Evolutionary conservation across 2,113 vertebrate species (phyloP), one percentile per base, ranked within the genome.

Genomic region (Rhinoderma darwinii): DNA sequence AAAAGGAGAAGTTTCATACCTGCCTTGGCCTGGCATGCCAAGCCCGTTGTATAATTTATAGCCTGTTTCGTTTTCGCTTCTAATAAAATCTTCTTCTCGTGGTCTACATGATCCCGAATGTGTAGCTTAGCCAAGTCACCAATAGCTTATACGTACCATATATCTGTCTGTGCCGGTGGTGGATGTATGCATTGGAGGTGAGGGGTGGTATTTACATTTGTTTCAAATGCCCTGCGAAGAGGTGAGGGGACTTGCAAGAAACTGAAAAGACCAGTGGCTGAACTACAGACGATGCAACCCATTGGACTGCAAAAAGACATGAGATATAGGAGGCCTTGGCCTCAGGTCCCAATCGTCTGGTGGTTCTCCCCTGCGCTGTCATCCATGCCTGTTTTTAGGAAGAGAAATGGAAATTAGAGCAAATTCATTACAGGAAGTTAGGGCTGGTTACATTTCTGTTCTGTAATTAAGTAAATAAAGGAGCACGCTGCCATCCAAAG

Each of bases 1-100:
- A 74, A 76, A 74, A 66, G 73, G 73, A 77, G 73, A 85, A 20
- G 83, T 84, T 84, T 76, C 83, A 61, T 75, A 74, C 70, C n/a
- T 75, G 5, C 37, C 37, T 84, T 74, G 35, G 70, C 81, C 43
- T 51, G n/a, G 43, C 41, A 51, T 51, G 63, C 70, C 70, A 61
- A 75, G 72, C 17, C 68, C 25, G 11, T 17, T 84, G 37, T 75
- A 76, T 84, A 59, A 84, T 84, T 74, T 27, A 84, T 84, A 72
- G 50, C 68, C 17, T 32, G 44, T 72, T 84, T 84, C 82, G 39
- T 84, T 72, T 73, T 72, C 43, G 30, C 10, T 50, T 66, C 63
- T 25, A 37, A 32, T 72, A 83, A 73, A 72, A 72, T 47, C 39
- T 66, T 27, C 80, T 59, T 82, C 66, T 66, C n/a, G 15, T 15